Percentiles rank a stretch among this genome's conserved stretches.
These are phyloP conservation scores for Alectoris magna DNA, from an alignment of 2,797 vertebrate genomes.

Conservation along the genomic window DNA sequence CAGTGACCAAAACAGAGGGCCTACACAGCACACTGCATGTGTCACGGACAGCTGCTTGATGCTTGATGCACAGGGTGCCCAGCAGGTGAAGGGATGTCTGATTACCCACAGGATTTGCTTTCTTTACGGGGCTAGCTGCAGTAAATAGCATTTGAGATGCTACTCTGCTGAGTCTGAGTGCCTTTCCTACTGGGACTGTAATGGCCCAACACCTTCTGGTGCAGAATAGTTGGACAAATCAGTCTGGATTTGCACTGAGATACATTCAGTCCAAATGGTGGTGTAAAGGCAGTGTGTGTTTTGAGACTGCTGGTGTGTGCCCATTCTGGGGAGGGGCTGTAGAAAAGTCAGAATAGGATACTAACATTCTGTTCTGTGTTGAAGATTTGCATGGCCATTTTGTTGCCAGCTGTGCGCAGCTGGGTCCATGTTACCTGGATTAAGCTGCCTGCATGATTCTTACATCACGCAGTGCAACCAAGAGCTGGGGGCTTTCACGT, in stretches of 20 bases:
- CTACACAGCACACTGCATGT: accelerated
- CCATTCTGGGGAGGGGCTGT: not conserved
- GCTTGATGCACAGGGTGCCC: not conserved
- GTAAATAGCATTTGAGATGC: not conserved
- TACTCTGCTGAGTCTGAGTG: not conserved
- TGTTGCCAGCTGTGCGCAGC: not conserved
- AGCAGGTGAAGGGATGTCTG: not conserved
- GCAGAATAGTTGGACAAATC: not conserved
- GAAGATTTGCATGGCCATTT: not conserved
- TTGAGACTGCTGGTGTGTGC: not conserved
- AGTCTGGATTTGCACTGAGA: not conserved
- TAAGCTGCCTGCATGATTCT: not conserved
- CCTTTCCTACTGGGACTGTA: not conserved
- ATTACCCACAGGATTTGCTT: not conserved
- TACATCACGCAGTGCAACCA: not conserved
- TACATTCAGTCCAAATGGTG: not conserved
- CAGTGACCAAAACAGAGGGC: not conserved
- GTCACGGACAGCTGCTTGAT: accelerated
- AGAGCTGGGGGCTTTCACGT: not conserved
- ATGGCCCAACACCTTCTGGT: not conserved
- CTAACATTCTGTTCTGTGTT: not conserved
- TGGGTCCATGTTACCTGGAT: not conserved
- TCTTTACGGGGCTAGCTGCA: not conserved
- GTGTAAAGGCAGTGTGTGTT: not conserved
- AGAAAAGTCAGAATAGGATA: not conserved